These are phyloP conservation scores for Mustelus asterias DNA, from an alignment of 2,113 vertebrate species.

Conservation along the genomic window DNA sequence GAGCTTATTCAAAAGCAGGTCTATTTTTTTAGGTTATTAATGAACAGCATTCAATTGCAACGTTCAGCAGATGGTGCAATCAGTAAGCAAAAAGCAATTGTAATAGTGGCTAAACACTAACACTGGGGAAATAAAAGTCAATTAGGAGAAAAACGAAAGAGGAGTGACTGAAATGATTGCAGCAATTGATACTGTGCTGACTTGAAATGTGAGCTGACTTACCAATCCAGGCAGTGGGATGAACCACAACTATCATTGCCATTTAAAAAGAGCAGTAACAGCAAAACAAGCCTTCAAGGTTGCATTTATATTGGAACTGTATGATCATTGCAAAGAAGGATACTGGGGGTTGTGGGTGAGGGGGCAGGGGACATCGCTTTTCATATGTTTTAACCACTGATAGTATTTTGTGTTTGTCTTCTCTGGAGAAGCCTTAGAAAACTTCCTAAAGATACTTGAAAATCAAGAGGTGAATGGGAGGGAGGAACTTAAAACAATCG, in stretches of 20 bases:
- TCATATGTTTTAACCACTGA: not conserved
- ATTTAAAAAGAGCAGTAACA: not conserved
- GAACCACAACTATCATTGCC: not conserved
- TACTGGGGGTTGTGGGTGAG: too few species aligned
- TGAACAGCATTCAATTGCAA: not conserved
- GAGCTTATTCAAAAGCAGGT: not conserved
- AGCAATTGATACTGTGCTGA: not conserved
- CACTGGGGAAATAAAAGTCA: not conserved
- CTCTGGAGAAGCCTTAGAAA: too few species aligned
- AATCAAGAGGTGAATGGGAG: too few species aligned
- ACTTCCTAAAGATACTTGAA: too few species aligned
- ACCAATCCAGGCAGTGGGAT: not conserved
- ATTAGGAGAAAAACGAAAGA: not conserved
- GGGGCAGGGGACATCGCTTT: not conserved
- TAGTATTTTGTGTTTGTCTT: not conserved
- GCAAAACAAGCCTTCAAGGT: not conserved
- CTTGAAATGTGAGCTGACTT: not conserved
- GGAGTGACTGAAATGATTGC: not conserved
- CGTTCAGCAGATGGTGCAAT: not conserved
- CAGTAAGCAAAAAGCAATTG: not conserved
- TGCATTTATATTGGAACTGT: not conserved
- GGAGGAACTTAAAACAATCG: too few species aligned
- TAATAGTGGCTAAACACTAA: not conserved
- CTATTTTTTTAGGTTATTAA: not conserved
- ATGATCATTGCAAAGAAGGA: too few species aligned